Percentiles rank a stretch among this genome's conserved stretches.
Evolutionary conservation across 2,888 invertebrate genomes (phyloP).

Genomic region (Zootermopsis nevadensis): DNA sequence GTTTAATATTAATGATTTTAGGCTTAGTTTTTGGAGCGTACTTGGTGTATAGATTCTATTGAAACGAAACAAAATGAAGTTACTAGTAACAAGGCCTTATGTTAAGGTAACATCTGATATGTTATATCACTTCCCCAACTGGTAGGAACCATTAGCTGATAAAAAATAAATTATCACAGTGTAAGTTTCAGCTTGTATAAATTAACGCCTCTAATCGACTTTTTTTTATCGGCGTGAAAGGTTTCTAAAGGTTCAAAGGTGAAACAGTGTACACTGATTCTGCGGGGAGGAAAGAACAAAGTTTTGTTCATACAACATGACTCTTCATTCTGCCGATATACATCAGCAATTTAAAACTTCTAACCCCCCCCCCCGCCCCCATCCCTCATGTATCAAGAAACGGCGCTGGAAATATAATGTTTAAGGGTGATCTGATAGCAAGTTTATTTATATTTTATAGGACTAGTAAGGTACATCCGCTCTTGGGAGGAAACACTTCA

Average conservation of each 20-base stretch:
- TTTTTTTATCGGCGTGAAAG: not conserved
- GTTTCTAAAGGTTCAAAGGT: not conserved
- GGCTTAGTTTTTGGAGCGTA: no score
- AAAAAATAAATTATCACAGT: not conserved
- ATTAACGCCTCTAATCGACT: not conserved
- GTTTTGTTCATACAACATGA: conserved; percentile 1
- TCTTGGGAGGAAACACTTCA: not conserved
- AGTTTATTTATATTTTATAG: conserved; percentile 9
- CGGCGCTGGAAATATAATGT: not conserved
- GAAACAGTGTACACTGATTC: not conserved
- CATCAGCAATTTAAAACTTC: not conserved
- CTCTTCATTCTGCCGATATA: not conserved
- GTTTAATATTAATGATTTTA: no score
- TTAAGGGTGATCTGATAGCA: not conserved
- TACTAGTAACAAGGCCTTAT: not conserved
- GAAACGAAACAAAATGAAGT: not conserved
- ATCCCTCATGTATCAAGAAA: not conserved
- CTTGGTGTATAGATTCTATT: no score
- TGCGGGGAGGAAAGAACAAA: not conserved
- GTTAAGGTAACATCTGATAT: not conserved
- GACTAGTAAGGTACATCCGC: not conserved
- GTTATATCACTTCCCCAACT: not conserved
- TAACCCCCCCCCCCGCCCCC: not conserved
- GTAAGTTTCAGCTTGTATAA: not conserved
- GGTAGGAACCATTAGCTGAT: not conserved